Evolutionary conservation across 2,113 vertebrate species (phyloP).

Genomic region (Zeus faber): DNA sequence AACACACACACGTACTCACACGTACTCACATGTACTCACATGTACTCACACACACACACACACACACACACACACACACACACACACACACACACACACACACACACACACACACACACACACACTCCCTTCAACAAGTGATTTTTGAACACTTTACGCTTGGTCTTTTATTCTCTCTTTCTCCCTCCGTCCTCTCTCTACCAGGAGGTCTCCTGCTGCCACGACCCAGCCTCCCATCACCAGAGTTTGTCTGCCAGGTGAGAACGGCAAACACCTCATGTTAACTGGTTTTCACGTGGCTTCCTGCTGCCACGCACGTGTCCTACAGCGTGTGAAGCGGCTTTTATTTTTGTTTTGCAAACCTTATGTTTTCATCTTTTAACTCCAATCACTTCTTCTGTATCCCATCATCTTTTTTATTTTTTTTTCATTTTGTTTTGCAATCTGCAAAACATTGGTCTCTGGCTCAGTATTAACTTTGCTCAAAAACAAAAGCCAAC

Average conservation of each 20-base stretch:
- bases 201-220: constrained; percentile 90
- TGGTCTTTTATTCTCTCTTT: background rate
- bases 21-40: background rate
- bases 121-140: too few relatives aligned
- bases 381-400: too few relatives aligned
- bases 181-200: background rate
- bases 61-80: background rate
- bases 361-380: too few relatives aligned
- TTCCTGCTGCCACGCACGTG: background rate
- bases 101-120: too few relatives aligned
- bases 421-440: too few relatives aligned
- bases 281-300: background rate
- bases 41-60: constrained; percentile 1
- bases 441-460: too few relatives aligned
- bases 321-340: too few relatives aligned
- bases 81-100: too few relatives aligned
- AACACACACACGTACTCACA: too few relatives aligned
- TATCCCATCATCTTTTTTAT: constrained; percentile 23
- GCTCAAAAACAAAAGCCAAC: constrained; percentile 32
- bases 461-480: constrained; percentile 59
- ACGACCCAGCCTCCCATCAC: constrained; percentile 85
- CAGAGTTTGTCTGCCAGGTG: constrained; percentile 95
- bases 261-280: constrained; percentile 43
- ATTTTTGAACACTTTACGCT: too few relatives aligned
- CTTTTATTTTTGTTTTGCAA: too few relatives aligned